phyloP scores from a whole-genome alignment of 2,888 invertebrate species.

The Druceiella hillmani region DNA sequence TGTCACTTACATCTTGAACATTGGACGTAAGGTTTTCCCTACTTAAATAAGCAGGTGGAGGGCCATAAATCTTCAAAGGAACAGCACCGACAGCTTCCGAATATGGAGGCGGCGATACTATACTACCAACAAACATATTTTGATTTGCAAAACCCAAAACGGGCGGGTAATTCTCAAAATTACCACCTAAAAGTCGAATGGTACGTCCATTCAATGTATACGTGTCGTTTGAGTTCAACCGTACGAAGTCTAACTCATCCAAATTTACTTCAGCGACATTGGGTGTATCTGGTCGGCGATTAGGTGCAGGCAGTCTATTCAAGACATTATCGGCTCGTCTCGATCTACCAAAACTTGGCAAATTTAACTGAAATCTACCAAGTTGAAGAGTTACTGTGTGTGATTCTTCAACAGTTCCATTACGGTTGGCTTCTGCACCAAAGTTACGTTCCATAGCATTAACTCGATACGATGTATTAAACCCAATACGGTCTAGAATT shows the following conservation, averaged over 20 bases:
- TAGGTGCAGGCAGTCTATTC: slow-evolving; percentile 7
- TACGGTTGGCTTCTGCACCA: slow-evolving; percentile 18
- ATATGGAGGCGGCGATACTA: slow-evolving; percentile 37
- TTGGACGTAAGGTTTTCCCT: slow-evolving; percentile 25
- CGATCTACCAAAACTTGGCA: slow-evolving; percentile 31
- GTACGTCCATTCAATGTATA: slow-evolving; percentile 45
- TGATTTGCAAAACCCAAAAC: slow-evolving; percentile 25
- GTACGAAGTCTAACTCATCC: slow-evolving; percentile 36
- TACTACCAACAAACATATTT: slow-evolving; percentile 15
- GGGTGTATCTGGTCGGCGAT: slow-evolving; percentile 38
- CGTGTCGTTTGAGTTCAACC: slow-evolving; percentile 36
- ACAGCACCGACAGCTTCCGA: slow-evolving; percentile 33
- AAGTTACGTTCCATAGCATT: slow-evolving; percentile 27
- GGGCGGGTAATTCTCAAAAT: slow-evolving; percentile 38
- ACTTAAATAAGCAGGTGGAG: slow-evolving; percentile 37
- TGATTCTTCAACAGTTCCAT: slow-evolving; percentile 15
- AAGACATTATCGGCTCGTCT: slow-evolving; percentile 6
- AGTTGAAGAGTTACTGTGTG: slow-evolving; percentile 41
- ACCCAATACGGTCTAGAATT: slow-evolving; percentile 31
- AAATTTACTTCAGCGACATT: slow-evolving; percentile 38
- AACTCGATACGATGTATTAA: slow-evolving; percentile 20
- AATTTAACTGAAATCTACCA: slow-evolving; percentile 37
- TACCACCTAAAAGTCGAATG: slow-evolving; percentile 38
- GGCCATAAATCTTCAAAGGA: slow-evolving; percentile 39
- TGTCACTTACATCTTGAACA: too few relatives aligned